These are phyloP conservation scores for Microcebus griseorufus DNA, from an alignment of 2,113 vertebrate genomes.

Conservation along the genomic window DNA sequence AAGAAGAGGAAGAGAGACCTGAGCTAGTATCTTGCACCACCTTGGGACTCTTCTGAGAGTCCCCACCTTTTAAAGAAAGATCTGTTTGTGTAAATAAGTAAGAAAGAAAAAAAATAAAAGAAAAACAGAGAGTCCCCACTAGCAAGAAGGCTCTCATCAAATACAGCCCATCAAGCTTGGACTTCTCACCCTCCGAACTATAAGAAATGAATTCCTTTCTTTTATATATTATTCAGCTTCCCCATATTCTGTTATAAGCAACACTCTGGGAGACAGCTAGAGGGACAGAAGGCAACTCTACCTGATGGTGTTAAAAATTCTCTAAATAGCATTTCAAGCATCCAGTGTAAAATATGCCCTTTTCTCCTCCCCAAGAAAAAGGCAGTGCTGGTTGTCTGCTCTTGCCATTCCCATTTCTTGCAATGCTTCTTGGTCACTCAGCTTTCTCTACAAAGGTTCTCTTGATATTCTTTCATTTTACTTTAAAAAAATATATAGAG, in stretches of 20 bases:
- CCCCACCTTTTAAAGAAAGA: no score
- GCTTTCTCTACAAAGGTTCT: background rate
- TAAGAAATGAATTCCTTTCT: background rate
- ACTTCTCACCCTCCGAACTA: background rate
- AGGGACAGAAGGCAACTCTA: background rate
- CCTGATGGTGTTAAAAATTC: background rate
- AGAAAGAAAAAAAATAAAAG: no score
- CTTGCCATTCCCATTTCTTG: background rate
- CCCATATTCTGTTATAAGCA: background rate
- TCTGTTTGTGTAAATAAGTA: no score
- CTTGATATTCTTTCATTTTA: background rate
- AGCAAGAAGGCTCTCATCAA: background rate
- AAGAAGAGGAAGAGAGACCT: no score
- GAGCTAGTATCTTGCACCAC: no score
- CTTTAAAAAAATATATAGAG: background rate
- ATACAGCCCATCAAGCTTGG: background rate
- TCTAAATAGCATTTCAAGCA: background rate
- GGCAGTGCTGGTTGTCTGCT: background rate
- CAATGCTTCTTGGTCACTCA: background rate
- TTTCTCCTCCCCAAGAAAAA: background rate
- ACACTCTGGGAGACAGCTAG: background rate
- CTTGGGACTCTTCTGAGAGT: no score
- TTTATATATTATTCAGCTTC: background rate
- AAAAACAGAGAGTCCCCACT: no score
- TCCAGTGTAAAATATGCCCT: background rate